Evolutionary conservation across 1,140 invertebrate genomes (phyloP).

Genomic region (Harlomillsia oculata): DNA sequence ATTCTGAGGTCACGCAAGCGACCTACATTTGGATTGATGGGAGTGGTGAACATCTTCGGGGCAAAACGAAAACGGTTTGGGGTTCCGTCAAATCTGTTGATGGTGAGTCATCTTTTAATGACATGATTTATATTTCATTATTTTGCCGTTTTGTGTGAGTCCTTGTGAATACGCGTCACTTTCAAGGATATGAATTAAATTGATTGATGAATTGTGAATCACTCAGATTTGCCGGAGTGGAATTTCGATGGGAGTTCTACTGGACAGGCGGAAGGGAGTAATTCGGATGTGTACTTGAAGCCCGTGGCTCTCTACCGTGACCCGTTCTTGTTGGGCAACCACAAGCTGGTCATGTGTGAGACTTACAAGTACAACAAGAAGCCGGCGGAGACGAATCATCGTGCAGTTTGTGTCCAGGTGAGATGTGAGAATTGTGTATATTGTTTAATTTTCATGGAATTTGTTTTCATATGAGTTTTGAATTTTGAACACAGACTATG

Average conservation of each 20-base stretch:
- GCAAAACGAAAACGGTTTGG: constrained; percentile 25
- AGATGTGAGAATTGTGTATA: neutral
- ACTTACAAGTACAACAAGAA: constrained; percentile 54
- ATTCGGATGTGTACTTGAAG: constrained; percentile 35
- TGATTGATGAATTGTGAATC: neutral
- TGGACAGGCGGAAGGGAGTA: constrained; percentile 32
- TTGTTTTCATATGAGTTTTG: no score
- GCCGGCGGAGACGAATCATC: constrained; percentile 41
- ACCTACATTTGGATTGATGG: constrained; percentile 97
- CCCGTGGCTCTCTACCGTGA: constrained; percentile 53
- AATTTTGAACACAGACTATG: constrained; percentile 33
- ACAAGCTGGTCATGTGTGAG: constrained; percentile 55
- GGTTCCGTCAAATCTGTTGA: constrained; percentile 8
- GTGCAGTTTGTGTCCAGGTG: constrained; percentile 20
- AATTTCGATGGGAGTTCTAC: constrained; percentile 54
- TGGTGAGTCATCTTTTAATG: constrained; percentile 11
- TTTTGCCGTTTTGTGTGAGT: neutral
- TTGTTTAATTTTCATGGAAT: neutral
- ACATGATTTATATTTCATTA: neutral
- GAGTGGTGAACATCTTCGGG: constrained; percentile 44
- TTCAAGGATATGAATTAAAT: neutral
- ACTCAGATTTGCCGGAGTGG: constrained; percentile 48
- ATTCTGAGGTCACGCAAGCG: constrained; percentile 63
- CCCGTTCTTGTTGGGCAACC: constrained; percentile 48
- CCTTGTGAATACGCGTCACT: no score